Percentiles rank a stretch among this genome's conserved stretches.
Evolutionary conservation across 2,888 invertebrate genomes (phyloP).

Genomic region (Lasioglossum marginatum): DNA sequence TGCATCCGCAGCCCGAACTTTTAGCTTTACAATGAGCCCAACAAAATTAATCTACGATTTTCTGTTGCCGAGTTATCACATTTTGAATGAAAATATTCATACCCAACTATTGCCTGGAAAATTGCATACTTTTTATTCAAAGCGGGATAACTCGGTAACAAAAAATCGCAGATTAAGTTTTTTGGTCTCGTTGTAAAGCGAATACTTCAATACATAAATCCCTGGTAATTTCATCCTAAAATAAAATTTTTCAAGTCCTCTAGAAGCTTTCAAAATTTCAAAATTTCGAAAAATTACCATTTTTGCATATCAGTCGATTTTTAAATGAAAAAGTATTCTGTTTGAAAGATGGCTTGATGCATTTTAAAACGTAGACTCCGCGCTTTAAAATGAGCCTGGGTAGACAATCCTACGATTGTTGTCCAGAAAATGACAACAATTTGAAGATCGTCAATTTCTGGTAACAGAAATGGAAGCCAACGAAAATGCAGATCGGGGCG

Average conservation of each 20-base stretch:
- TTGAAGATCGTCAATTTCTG: neutral
- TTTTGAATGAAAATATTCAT: neutral
- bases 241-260: neutral
- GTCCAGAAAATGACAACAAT: rapidly evolving
- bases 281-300: neutral
- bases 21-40: neutral
- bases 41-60: neutral
- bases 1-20: rapidly evolving
- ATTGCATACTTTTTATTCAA: neutral
- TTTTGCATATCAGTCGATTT: neutral
- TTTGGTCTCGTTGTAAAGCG: neutral
- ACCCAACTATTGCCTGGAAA: neutral
- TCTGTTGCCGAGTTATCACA: neutral
- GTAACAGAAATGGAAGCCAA: neutral
- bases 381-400: neutral
- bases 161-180: neutral
- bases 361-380: neutral
- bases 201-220: too few relatives aligned
- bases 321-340: neutral
- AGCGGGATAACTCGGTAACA: neutral
- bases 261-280: neutral
- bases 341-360: rapidly evolving
- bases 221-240: too few relatives aligned
- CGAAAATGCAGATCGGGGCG: neutral
- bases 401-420: neutral